These are phyloP conservation scores for Ischnura elegans DNA, from an alignment of 2,888 invertebrate species.

Conservation along the genomic window DNA sequence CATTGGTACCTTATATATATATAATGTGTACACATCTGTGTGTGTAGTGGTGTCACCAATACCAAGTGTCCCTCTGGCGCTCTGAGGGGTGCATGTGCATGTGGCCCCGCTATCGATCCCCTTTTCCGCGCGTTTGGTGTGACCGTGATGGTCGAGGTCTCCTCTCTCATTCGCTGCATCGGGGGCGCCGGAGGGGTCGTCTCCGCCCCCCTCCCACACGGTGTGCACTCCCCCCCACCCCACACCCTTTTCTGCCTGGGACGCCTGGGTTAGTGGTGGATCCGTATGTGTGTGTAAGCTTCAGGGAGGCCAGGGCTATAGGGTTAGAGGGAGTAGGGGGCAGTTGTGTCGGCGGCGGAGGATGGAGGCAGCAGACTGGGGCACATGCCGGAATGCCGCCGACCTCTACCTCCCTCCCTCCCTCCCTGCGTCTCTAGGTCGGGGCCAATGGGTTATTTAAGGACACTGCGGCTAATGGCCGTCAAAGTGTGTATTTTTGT, in stretches of 20 bases:
- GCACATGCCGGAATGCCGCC: slow-evolving; percentile 1
- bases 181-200: slow-evolving; percentile 9
- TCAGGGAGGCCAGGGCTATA: neutral
- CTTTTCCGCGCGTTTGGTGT: neutral
- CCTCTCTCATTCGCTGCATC: slow-evolving; percentile 13
- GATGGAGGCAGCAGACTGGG: neutral
- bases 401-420: neutral
- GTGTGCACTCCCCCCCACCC: too few relatives aligned
- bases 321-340: neutral
- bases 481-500: neutral
- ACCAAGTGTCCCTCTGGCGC: neutral
- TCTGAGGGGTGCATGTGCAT: neutral
- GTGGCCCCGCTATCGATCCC: neutral
- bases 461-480: neutral
- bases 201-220: neutral
- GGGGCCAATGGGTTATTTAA: slow-evolving; percentile 38
- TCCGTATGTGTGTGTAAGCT: too few relatives aligned
- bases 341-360: neutral
- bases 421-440: neutral
- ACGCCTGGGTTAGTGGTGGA: too few relatives aligned
- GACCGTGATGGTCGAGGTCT: slow-evolving; percentile 25
- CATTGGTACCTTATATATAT: neutral
- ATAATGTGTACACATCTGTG: too few relatives aligned
- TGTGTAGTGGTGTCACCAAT: neutral
- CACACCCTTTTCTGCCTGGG: too few relatives aligned